Evolutionary conservation across 2,888 invertebrate species (phyloP).

Genomic region (Mythimna loreyi): DNA sequence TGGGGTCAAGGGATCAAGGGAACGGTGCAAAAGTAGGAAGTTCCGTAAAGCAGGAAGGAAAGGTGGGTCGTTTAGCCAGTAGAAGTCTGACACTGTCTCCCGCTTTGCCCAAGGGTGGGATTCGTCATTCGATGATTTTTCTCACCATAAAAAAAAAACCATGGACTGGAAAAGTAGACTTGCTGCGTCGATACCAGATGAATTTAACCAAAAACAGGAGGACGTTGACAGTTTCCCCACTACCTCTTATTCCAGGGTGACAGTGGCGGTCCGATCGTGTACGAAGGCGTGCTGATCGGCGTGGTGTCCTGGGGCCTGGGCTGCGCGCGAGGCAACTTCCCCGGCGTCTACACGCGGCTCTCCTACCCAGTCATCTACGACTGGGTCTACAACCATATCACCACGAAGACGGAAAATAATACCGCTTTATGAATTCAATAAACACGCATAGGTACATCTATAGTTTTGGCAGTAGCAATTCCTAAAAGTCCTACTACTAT

Average conservation of each 20-base stretch:
- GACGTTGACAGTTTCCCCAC: background rate
- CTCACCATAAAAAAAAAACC: too few species aligned
- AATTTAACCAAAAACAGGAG: too few species aligned
- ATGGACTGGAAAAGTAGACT: too few species aligned
- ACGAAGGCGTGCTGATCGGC: conserved; percentile 85
- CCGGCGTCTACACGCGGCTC: conserved; percentile 88
- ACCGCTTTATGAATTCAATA: conserved; percentile 43
- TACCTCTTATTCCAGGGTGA: conserved; percentile 79
- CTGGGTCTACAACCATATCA: conserved; percentile 81
- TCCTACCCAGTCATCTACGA: conserved; percentile 81
- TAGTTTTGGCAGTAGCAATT: too few species aligned
- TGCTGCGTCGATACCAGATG: too few species aligned
- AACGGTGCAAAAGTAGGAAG: too few species aligned
- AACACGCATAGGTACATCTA: background rate
- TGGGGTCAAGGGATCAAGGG: too few species aligned
- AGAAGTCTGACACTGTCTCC: too few species aligned
- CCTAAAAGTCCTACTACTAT: background rate
- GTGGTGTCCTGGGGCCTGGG: conserved; percentile 89
- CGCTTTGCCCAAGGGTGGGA: too few species aligned
- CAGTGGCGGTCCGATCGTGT: conserved; percentile 88
- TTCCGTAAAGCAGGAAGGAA: too few species aligned
- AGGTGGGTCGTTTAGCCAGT: too few species aligned
- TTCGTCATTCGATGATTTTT: too few species aligned
- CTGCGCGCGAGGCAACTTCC: conserved; percentile 88
- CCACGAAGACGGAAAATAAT: conserved; percentile 63